Evolutionary conservation across 1,140 invertebrate genomes (phyloP).

Genomic region (Polypedilum vanderplanki): DNA sequence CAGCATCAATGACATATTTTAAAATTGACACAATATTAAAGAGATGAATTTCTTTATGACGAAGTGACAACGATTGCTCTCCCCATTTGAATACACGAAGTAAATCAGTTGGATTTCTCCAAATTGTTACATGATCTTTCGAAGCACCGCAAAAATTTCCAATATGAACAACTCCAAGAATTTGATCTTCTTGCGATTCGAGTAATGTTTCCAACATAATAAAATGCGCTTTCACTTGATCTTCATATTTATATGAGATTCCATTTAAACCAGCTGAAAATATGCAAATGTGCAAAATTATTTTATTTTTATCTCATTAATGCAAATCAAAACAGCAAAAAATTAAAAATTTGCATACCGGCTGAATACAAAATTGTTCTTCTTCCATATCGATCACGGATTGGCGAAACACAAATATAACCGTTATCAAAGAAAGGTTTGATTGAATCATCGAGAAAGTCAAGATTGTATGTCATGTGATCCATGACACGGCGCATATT

Average conservation of each 20-base stretch:
- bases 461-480: constrained; percentile 55
- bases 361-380: constrained; percentile 60
- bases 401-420: constrained; percentile 64
- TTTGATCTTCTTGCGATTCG: constrained; percentile 64
- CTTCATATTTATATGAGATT: constrained; percentile 53
- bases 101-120: constrained; percentile 57
- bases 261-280: constrained; percentile 55
- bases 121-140: constrained; percentile 55
- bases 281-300: constrained; percentile 32
- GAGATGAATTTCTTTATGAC: constrained; percentile 63
- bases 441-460: constrained; percentile 55
- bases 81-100: constrained; percentile 59
- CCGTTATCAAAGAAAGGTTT: constrained; percentile 57
- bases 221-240: constrained; percentile 59
- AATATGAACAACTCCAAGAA: constrained; percentile 61
- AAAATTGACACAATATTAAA: constrained; percentile 61
- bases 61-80: constrained; percentile 69
- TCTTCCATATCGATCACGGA: constrained; percentile 60
- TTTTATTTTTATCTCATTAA: neutral
- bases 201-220: constrained; percentile 66
- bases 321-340: constrained; percentile 15
- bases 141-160: constrained; percentile 53
- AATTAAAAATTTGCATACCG: constrained; percentile 47
- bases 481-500: constrained; percentile 60
- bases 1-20: constrained; percentile 65